These are phyloP conservation scores for Spisula solida DNA, from an alignment of 2,888 invertebrate species.

Conservation along the genomic window DNA sequence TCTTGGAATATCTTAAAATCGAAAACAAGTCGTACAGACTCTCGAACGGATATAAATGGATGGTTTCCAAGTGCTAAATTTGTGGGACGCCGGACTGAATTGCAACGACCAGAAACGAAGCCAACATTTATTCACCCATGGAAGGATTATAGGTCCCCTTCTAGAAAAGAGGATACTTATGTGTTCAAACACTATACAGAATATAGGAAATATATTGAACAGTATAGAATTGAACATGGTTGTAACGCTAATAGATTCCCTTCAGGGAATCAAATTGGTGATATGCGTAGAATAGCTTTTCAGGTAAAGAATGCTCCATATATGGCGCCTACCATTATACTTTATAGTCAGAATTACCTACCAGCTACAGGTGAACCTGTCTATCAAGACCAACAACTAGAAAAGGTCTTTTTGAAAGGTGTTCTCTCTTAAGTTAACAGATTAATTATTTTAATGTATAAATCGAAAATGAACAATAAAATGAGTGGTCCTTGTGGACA, in stretches of 20 bases:
- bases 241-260: constrained; percentile 53
- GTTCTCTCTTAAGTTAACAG: too few relatives aligned
- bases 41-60: constrained; percentile 72
- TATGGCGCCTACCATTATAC: too few relatives aligned
- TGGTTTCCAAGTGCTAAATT: constrained; percentile 78
- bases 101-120: constrained; percentile 59
- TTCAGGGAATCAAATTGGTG: constrained; percentile 59
- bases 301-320: constrained; percentile 50
- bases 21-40: constrained; percentile 41
- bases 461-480: too few relatives aligned
- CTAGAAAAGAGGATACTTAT: constrained; percentile 69
- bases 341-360: too few relatives aligned
- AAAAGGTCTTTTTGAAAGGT: too few relatives aligned
- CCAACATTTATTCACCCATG: constrained; percentile 69
- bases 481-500: too few relatives aligned
- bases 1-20: constrained; percentile 62
- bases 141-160: constrained; percentile 67
- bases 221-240: constrained; percentile 76
- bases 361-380: too few relatives aligned
- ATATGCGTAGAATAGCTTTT: constrained; percentile 65
- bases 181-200: constrained; percentile 78
- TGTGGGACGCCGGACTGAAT: constrained; percentile 73
- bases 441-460: too few relatives aligned
- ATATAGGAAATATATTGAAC: constrained; percentile 76
- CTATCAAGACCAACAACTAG: too few relatives aligned